Percentiles rank a stretch among this genome's conserved stretches.
These are phyloP conservation scores for Xyrichtys novacula DNA, from an alignment of 2,797 vertebrate species.

Conservation along the genomic window DNA sequence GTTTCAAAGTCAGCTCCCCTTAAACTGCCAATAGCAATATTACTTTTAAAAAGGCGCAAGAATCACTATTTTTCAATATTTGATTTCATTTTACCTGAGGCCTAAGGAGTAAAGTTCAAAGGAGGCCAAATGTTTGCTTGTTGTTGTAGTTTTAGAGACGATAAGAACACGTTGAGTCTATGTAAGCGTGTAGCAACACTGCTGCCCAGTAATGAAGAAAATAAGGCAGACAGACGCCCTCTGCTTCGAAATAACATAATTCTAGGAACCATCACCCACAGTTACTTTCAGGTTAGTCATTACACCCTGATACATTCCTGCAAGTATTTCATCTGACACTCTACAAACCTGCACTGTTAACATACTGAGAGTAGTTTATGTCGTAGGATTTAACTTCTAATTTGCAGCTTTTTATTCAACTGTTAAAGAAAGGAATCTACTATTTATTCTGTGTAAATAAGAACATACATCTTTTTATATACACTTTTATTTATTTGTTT, in stretches of 20 bases:
- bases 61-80: background rate
- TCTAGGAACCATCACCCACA: too few relatives aligned
- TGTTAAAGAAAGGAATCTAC: too few relatives aligned
- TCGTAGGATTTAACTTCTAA: too few relatives aligned
- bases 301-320: too few relatives aligned
- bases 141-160: background rate
- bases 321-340: too few relatives aligned
- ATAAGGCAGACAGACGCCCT: background rate
- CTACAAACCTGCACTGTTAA: too few relatives aligned
- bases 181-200: background rate
- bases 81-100: conserved; percentile 6
- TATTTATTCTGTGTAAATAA: too few relatives aligned
- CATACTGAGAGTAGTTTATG: too few relatives aligned
- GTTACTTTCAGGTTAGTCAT: too few relatives aligned
- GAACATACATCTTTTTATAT: too few relatives aligned
- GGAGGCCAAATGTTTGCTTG: conserved; percentile 1
- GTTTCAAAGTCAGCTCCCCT: background rate
- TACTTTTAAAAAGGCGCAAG: background rate
- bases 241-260: background rate
- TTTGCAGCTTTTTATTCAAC: too few relatives aligned
- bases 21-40: background rate
- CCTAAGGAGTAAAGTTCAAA: background rate
- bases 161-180: background rate
- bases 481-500: too few relatives aligned
- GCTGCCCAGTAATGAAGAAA: background rate